Base-by-base conservation (phyloP, 2,797 vertebrate genomes). In the Rhincodon typus region DNA sequence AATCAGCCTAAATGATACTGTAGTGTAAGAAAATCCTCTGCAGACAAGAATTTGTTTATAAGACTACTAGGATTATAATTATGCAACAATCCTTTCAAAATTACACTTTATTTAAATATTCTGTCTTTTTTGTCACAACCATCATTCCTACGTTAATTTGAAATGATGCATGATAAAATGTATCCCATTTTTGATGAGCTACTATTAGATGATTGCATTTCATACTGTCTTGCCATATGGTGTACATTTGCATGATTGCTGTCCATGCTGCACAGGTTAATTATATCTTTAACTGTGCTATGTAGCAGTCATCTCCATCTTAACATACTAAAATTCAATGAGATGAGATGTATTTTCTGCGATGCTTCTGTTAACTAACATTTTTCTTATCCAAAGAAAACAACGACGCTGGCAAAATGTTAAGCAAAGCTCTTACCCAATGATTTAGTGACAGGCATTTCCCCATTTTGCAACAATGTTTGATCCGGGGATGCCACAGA, bases 261-360 rank as follows among this genome's bases (percentile, higher is more conserved):
- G 69, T 77, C 74, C 27, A 77, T 77, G 70, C 46, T 53, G 27
- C 46, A 53, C 27, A 95, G 94, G 23, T 77, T 77, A 77, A 77
- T 95, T 95, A 34, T 95, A 95, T 34, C 67, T 42, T 34, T 95
- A 95, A 94, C 91, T 70, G 38, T 69, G 66, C 70, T 94, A 25
- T 72, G 13, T 4, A 70, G 50, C 27, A 23, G 42, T 2, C 2
- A 50, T 95, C 46, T 94, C 25, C 53, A 62, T 27, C 0, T 13
- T 70, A 94, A 77, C 94, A 77, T 57, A 53, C 17, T 57, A 74
- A 53, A 94, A 19, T n/a, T 50, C 25, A 95, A 74, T 8, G 53
- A 53, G 13, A n/a, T 57, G 30, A 5, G 5, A 7, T 74, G 3
- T 50, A 19, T n/a, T 95, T 57, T 19, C 50, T 74, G 27, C 42